These are phyloP conservation scores for Diachasma alloeum DNA, from an alignment of 1,140 invertebrate species.

Conservation along the genomic window DNA sequence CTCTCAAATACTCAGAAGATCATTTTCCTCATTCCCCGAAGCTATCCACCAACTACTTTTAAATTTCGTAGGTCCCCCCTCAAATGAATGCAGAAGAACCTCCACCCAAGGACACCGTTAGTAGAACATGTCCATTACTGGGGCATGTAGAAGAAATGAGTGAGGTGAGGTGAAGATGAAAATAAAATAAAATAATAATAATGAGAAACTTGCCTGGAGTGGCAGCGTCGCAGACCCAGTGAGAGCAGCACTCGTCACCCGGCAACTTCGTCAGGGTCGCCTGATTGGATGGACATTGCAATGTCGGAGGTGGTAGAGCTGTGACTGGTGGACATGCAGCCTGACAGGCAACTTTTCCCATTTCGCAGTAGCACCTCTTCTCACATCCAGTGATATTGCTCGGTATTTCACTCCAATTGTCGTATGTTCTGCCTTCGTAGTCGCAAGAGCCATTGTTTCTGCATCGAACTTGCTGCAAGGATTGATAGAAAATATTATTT, in stretches of 20 bases:
- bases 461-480: conserved; percentile 71
- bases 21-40: no score
- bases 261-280: conserved; percentile 75
- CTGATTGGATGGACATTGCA: conserved; percentile 74
- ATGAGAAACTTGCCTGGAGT: conserved; percentile 37
- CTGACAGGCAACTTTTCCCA: conserved; percentile 85
- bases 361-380: conserved; percentile 85
- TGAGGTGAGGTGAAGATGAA: neutral
- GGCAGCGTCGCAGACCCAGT: conserved; percentile 71
- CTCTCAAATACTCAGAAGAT: no score
- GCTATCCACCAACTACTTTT: no score
- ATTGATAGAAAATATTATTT: no score
- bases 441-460: conserved; percentile 80
- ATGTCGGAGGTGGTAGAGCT: conserved; percentile 74
- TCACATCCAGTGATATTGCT: conserved; percentile 80
- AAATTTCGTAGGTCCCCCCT: no score
- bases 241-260: conserved; percentile 81
- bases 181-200: neutral
- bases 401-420: conserved; percentile 66
- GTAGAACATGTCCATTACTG: neutral
- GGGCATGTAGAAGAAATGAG: neutral
- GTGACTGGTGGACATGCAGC: conserved; percentile 78
- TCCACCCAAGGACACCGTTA: neutral
- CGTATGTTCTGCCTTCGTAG: conserved; percentile 72
- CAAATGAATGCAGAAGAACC: neutral